Base-by-base conservation (phyloP, 1,140 invertebrate species). In the Drosophila paulistorum region DNA sequence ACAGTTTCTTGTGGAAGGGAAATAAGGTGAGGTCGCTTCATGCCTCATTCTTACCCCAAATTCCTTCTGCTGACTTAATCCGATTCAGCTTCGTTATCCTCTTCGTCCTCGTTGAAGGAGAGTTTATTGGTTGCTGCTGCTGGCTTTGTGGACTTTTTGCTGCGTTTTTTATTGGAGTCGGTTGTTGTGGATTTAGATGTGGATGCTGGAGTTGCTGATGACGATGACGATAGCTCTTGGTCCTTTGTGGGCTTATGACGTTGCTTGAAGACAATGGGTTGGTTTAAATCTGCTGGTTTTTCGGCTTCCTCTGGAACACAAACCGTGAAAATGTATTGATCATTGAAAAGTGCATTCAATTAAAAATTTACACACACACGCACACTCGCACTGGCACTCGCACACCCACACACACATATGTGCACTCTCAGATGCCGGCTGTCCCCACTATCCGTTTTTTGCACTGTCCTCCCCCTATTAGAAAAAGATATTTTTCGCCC, bases 51-150 rank as follows among this genome's bases (percentile, higher is more conserved):
- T 59, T 59, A 17, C 35, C 33, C 14, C 7, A 17, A 17, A 11
- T 59, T 35, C 5, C 35, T 20, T 37, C 14, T 37, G 33, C 45
- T 54, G n/a, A 9, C 42, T 66, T 65, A 87, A 74, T 89, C 73
- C 71, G 75, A 65, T 63, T 30, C 72, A 57, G 71, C 71, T 51
- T 79, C 82, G 55, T 68, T 72, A 48, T 91, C 90, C 54, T 91
- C 90, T 41, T 91, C 90, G 80, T 91, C 90, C 42, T 85, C 71
- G 90, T 91, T 87, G 59, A 91, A 91, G 45, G 90, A 91, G 45
- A 91, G 71, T 64, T 90, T 89, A 59, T 71, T 89, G 30, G 23
- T 61, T 74, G 70, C 14, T 13, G 70, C 55, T 66, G 55, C 51
- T 11, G 70, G 51, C 73, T 83, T 89, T 14, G 77, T 20, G 7